Conservation (phyloP, 2,113 vertebrate species). For the Anguilla rostrata region DNA sequence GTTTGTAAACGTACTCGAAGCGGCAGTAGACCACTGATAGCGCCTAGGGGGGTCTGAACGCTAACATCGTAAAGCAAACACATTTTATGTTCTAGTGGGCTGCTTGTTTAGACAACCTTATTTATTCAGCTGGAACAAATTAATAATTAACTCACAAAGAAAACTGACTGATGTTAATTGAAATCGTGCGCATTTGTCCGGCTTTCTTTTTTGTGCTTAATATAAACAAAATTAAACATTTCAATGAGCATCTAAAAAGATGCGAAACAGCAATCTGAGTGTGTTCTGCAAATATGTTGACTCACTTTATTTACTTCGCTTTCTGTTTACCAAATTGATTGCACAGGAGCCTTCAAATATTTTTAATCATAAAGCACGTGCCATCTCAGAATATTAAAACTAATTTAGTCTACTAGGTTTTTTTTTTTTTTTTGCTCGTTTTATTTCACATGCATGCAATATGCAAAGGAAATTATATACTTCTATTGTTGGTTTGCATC, state of each 20-base stretch:
- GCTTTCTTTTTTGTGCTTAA: constrained; percentile 43
- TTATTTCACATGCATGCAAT: neutral
- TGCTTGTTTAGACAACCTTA: constrained; percentile 54
- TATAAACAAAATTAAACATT: constrained; percentile 60
- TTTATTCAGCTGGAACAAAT: constrained; percentile 69
- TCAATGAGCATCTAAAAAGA: constrained; percentile 41
- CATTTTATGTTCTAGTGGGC: constrained; percentile 27
- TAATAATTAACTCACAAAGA: constrained; percentile 35
- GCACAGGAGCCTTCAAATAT: neutral
- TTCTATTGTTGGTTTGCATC: neutral
- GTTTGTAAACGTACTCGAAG: constrained; percentile 51
- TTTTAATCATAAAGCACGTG: neutral
- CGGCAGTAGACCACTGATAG: constrained; percentile 29
- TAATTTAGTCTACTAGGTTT: neutral
- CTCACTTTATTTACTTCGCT: neutral
- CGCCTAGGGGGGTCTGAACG: constrained; percentile 47
- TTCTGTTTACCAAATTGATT: neutral
- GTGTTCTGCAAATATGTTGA: constrained; percentile 12
- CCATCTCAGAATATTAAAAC: too few relatives aligned
- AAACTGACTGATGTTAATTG: constrained; percentile 62
- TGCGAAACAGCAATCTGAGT: neutral
- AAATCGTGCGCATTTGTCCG: constrained; percentile 66
- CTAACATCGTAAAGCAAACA: constrained; percentile 47
- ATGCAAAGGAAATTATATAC: neutral
- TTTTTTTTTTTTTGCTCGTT: neutral